Evolutionary conservation across 2,888 invertebrate genomes (phyloP).

Genomic region (Orgyia antiqua): DNA sequence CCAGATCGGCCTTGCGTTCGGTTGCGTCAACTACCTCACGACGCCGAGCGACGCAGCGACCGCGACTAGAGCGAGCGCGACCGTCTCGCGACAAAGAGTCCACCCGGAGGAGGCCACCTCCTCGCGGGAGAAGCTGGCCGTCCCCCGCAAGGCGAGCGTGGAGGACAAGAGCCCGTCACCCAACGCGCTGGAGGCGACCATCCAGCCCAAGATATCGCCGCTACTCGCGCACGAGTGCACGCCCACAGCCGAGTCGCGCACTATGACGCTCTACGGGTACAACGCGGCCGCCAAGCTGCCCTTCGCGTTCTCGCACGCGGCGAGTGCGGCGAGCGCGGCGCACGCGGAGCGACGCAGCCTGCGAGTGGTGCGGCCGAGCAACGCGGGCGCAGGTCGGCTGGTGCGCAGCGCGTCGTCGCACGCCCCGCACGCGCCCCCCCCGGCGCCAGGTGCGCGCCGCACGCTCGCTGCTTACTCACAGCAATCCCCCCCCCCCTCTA

Average conservation of each 20-base stretch:
- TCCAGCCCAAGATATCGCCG: conserved; percentile 71
- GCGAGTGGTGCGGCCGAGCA: conserved; percentile 44
- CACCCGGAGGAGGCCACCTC: conserved; percentile 64
- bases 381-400: conserved; percentile 64
- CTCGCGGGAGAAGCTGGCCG: conserved; percentile 48
- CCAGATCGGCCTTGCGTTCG: conserved; percentile 73
- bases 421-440: conserved; percentile 57
- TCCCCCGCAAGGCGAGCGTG: conserved; percentile 51
- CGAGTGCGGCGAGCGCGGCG: conserved; percentile 23
- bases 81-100: conserved; percentile 56
- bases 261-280: conserved; percentile 73
- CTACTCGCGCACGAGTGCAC: conserved; percentile 55
- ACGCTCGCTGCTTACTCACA: conserved; percentile 8
- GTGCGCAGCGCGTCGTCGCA: conserved; percentile 74
- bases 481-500: conserved; percentile 5
- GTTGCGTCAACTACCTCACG: conserved; percentile 71
- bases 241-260: conserved; percentile 57
- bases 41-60: conserved; percentile 45
- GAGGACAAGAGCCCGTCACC: conserved; percentile 64
- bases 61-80: conserved; percentile 28
- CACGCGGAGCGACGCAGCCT: conserved; percentile 44
- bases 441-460: conserved; percentile 40
- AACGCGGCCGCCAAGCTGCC: conserved; percentile 71
- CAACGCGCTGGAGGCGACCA: conserved; percentile 37
- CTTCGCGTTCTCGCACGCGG: conserved; percentile 67